These are phyloP conservation scores for Drosophila algonquin DNA, from an alignment of 2,888 invertebrate species.

Conservation along the genomic window DNA sequence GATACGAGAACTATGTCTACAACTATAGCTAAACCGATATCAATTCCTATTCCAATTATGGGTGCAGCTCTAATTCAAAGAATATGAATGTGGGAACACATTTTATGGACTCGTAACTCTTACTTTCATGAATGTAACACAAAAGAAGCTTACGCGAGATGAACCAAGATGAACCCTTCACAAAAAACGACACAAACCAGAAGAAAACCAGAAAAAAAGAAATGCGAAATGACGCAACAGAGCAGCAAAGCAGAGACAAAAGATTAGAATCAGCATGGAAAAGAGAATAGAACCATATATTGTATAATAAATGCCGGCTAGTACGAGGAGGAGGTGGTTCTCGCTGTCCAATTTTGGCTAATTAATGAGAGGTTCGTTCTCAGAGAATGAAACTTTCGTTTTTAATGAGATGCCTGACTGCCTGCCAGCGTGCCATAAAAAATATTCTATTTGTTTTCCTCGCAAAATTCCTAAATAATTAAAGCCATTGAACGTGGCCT, in stretches of 20 bases:
- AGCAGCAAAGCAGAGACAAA: neutral
- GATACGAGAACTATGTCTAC: constrained; percentile 15
- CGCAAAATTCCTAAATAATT: constrained; percentile 67
- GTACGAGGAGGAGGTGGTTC: constrained; percentile 26
- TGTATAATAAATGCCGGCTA: constrained; percentile 30
- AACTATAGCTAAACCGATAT: constrained; percentile 40
- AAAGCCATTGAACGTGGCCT: constrained; percentile 59
- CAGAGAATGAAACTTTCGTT: constrained; percentile 67
- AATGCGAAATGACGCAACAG: constrained; percentile 27
- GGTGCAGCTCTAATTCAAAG: constrained; percentile 62
- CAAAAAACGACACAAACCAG: neutral
- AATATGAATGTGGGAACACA: constrained; percentile 46
- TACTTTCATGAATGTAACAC: constrained; percentile 33
- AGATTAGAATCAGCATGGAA: neutral
- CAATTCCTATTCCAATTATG: constrained; percentile 60
- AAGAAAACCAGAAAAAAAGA: constrained; percentile 23
- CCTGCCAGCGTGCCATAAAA: constrained; percentile 35
- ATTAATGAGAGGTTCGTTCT: constrained; percentile 63
- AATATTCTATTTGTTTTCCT: constrained; percentile 32
- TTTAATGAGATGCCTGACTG: constrained; percentile 68
- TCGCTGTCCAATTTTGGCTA: constrained; percentile 47
- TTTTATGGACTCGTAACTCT: constrained; percentile 25
- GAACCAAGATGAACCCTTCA: constrained; percentile 11
- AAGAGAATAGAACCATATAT: constrained; percentile 2
- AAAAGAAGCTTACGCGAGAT: constrained; percentile 2